Evolutionary conservation across 2,113 vertebrate genomes (phyloP), one percentile per base, ranked within the genome.

Genomic region (Ctenomys sociabilis): DNA sequence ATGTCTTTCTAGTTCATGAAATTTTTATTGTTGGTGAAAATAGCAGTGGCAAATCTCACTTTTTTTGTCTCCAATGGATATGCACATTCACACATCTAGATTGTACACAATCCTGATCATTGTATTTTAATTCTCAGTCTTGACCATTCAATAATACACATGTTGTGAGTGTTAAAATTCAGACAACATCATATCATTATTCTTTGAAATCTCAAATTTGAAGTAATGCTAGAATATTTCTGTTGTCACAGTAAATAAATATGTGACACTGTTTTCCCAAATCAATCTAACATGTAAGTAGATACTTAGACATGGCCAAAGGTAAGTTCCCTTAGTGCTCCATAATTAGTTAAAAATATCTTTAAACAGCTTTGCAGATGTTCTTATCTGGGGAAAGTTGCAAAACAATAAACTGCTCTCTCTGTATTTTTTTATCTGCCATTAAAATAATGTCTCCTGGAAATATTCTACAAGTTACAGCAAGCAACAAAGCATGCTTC

Each of bases 91-190:
- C 75, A 96, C 86, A 90, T 93, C 4, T 7, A 88, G 52, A 94
- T 28, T 94, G 85, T 94, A 26, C 26, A 75, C 54, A 77, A 49
- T 87, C 52, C 22, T 95, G 8, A 80, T 66, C 95, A 77, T 75
- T 92, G 88, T 88, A 73, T 93, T 93, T 92, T 96, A 96, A 97
- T 96, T 94, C 49, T 91, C 92, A 90, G 85, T 78, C n/a, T 93
- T 66, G 35, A n/a, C 49, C 93, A 95, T 75, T 92, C 95, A 95
- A 95, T 95, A 92, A 85, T 57, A 91, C 54, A 96, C 54, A 83
- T 82, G 24, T 88, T 68, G 70, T 0, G 0, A 87, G 85, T 96
- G 92, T 91, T 81, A 95, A 54, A 95, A 94, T 95, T 83, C 66
- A 94, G 84, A 87, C 24, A 83, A 52, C 19, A 80, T 86, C 40